Base-by-base conservation (phyloP, 1,140 invertebrate species). In the Rhagoletis zephyria region DNA sequence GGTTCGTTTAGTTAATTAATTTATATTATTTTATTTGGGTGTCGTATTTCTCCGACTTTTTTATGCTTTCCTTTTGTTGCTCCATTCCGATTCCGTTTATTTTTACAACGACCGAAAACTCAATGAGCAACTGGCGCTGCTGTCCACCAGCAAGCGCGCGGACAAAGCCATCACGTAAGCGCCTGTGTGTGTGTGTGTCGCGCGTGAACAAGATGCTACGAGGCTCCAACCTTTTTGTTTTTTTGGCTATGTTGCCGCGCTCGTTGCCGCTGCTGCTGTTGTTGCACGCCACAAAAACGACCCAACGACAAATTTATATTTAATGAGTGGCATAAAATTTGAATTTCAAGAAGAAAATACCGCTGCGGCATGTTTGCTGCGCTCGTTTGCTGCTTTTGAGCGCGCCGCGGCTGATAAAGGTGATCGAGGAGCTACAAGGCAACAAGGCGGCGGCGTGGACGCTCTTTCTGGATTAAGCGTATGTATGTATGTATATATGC, bases 301-400 rank as follows among this genome's bases (percentile, higher is more conserved):
- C 88, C 89, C 88, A 90, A 92, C 91, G 91, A 92, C 91, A 92
- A 92, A 92, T 92, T 92, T 92, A 92, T 92, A 92, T 92, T 92
- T 92, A 92, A 92, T 92, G 91, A 92, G 91, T 91, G 91, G 60
- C 91, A 92, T 92, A 92, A 92, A 92, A 92, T 92, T 92, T 92
- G 91, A 92, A 92, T 92, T 92, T 92, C 91, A 92, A 92, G 91
- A 87, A 70, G 88, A 87, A 87, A 87, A 88, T 70, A 74, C 88
- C 88, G 88, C 87, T 60, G 19, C 77, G 19, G 74, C 56, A 63
- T 60, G 59, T 87, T 87, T 45, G 85, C 30, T 60, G 16, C 60
- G 48, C 16, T 85, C 42, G 85, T 85, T 63, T 7, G 42, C 60
- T 10, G 81, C 81, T 85, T 56, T 85, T 56, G 56, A 56, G 51